A percentile compares a stretch with the other conserved stretches of the same genome.
Evolutionary conservation across 1,140 invertebrate genomes (phyloP).

Genomic region (Magallana gigas): DNA sequence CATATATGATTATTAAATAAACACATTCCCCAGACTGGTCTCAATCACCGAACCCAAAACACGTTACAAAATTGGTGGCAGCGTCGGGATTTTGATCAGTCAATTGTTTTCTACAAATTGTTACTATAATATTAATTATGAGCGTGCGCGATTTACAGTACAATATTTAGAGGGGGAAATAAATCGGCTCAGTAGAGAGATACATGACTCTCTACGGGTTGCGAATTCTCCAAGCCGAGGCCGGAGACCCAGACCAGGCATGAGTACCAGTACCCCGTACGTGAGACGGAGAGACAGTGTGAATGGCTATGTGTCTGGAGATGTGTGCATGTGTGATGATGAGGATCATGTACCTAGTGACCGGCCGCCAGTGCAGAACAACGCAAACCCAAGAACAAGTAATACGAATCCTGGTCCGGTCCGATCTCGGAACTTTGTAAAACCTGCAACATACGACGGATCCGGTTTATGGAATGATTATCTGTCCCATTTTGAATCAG

Average conservation of each 20-base stretch:
- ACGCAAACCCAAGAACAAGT: not conserved
- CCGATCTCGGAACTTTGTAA: slow-evolving; percentile 9
- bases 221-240: not conserved
- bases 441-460: slow-evolving; percentile 42
- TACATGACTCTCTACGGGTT: slow-evolving; percentile 2
- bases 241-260: slow-evolving; percentile 8
- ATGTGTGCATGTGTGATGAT: not conserved
- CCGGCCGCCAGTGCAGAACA: not conserved
- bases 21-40: no score
- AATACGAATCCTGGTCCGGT: not conserved
- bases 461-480: slow-evolving; percentile 41
- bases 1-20: no score
- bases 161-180: slow-evolving; percentile 14
- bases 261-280: not conserved
- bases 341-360: not conserved
- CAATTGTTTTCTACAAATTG: no score
- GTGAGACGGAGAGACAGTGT: slow-evolving; percentile 24
- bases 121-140: no score
- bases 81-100: no score
- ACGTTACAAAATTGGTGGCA: no score
- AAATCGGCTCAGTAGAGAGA: slow-evolving; percentile 1
- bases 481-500: slow-evolving; percentile 43
- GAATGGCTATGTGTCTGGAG: not conserved
- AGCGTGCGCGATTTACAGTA: not conserved
- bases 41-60: no score